These are phyloP conservation scores for Neolamprologus longior DNA, from an alignment of 2,113 vertebrate genomes.

Conservation along the genomic window DNA sequence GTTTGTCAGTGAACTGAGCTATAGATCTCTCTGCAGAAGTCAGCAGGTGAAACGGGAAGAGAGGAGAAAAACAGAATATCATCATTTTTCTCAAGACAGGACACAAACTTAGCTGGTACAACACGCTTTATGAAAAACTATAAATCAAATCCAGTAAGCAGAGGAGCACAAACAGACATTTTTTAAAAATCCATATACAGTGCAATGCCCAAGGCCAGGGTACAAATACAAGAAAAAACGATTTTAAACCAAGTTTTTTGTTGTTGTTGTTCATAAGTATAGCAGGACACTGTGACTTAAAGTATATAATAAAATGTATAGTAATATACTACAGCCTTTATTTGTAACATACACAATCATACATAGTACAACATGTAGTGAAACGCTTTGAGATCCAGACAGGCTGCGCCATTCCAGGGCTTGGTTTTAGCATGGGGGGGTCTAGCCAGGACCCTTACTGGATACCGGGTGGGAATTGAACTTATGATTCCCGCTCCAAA, in stretches of 20 bases:
- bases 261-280: background rate
- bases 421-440: background rate
- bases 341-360: background rate
- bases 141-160: background rate
- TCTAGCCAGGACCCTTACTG: background rate
- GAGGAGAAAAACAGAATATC: background rate
- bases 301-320: background rate
- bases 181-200: rapidly evolving
- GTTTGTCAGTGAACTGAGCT: background rate
- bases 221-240: background rate
- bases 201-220: background rate
- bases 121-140: background rate
- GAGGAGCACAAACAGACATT: background rate
- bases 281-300: background rate
- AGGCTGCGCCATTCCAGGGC: background rate
- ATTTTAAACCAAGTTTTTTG: background rate
- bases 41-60: background rate
- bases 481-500: background rate
- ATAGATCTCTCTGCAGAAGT: background rate
- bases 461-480: background rate
- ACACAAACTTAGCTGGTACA: background rate
- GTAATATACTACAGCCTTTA: background rate
- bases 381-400: background rate
- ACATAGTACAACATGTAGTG: background rate
- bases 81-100: background rate